These are phyloP conservation scores for Beris chalybata DNA, from an alignment of 2,888 invertebrate species.

Conservation along the genomic window DNA sequence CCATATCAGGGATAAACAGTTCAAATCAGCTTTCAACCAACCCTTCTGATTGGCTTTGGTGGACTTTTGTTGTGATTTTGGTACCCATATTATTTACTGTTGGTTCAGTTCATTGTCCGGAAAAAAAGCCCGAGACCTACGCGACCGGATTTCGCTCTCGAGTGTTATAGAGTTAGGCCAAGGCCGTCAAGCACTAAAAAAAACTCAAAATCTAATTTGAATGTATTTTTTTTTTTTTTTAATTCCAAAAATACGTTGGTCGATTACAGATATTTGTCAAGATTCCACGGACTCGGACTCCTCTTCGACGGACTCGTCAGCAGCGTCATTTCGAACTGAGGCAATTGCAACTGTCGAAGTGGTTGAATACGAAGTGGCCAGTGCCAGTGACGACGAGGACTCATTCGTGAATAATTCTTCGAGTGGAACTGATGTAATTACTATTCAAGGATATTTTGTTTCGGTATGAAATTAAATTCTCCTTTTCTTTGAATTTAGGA, in stretches of 20 bases:
- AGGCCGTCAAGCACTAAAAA: no score
- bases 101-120: no score
- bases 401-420: slow-evolving; percentile 58
- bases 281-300: slow-evolving; percentile 61
- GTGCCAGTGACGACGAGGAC: slow-evolving; percentile 57
- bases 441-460: slow-evolving; percentile 8
- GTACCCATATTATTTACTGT: no score
- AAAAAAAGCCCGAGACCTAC: no score
- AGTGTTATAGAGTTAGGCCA: no score
- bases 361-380: slow-evolving; percentile 61
- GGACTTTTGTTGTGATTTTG: no score
- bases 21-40: no score
- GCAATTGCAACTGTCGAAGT: slow-evolving; percentile 46
- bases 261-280: slow-evolving; percentile 43
- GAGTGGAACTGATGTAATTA: slow-evolving; percentile 59
- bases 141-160: no score
- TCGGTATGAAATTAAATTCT: slow-evolving; percentile 22
- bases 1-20: no score
- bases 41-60: no score
- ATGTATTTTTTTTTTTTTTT: no score
- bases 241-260: not conserved
- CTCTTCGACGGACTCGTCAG: slow-evolving; percentile 24
- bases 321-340: slow-evolving; percentile 33
- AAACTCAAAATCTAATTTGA: no score
- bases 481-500: slow-evolving; percentile 38